These are phyloP conservation scores for Tenebrio molitor DNA, from an alignment of 1,140 invertebrate genomes.

Conservation along the genomic window DNA sequence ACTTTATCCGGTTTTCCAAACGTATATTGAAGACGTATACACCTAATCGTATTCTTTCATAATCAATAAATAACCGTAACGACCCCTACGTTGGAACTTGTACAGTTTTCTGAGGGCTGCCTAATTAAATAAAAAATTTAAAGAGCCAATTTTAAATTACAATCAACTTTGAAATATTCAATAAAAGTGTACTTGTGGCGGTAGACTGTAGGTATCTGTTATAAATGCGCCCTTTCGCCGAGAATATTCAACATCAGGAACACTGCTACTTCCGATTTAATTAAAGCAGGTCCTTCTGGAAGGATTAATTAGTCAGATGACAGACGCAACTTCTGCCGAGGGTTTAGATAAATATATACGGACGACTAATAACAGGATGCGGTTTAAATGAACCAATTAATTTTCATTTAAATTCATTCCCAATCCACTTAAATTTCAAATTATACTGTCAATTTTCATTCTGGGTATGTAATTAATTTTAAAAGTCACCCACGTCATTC, in stretches of 20 bases:
- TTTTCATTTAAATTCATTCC: constrained; percentile 61
- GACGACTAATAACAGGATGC: constrained; percentile 61
- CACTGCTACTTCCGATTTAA: constrained; percentile 58
- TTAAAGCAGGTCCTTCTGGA: constrained; percentile 61
- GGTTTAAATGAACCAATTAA: constrained; percentile 62
- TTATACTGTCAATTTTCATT: constrained; percentile 58
- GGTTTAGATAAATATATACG: constrained; percentile 59
- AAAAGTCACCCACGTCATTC: constrained; percentile 38
- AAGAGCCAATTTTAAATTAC: constrained; percentile 23
- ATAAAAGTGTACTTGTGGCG: constrained; percentile 38
- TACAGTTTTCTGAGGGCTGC: neutral
- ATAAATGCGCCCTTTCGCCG: constrained; percentile 44
- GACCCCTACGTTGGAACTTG: no score
- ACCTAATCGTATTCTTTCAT: no score
- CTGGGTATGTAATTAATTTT: constrained; percentile 43
- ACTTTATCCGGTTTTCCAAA: neutral
- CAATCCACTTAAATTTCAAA: constrained; percentile 54
- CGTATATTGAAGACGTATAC: no score
- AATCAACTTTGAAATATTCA: constrained; percentile 26
- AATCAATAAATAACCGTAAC: no score
- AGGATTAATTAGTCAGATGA: constrained; percentile 62
- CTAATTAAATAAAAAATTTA: constrained; percentile 32
- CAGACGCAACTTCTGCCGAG: constrained; percentile 56
- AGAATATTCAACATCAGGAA: constrained; percentile 48
- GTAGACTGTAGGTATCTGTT: constrained; percentile 24